Conservation (phyloP, 2,888 invertebrate genomes). For the Acrocera orbiculus region DNA sequence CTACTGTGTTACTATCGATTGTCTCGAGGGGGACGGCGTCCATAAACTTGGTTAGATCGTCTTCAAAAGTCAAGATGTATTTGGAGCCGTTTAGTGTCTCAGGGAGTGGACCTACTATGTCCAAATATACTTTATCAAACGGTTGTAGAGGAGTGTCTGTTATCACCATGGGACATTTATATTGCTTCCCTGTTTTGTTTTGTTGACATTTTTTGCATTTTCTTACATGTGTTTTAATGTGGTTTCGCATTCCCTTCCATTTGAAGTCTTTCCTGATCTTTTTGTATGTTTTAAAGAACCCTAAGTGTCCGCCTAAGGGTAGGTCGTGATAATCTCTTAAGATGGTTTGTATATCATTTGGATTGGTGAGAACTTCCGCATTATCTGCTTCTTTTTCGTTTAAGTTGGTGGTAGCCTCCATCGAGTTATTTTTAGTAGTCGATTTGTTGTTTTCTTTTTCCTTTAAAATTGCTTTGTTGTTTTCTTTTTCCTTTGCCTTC, state of each 20-base stretch:
- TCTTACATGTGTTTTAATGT: too few relatives aligned
- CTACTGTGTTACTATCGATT: not conserved
- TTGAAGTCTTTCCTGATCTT: too few relatives aligned
- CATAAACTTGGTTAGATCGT: slow-evolving; percentile 3
- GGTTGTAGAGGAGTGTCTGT: slow-evolving; percentile 1
- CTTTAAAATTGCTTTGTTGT: too few relatives aligned
- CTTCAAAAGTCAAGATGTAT: slow-evolving; percentile 1
- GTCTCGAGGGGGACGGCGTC: not conserved
- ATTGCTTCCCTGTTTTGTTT: not conserved
- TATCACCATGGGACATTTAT: slow-evolving; percentile 1
- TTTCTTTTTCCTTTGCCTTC: too few relatives aligned
- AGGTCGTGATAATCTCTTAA: too few relatives aligned
- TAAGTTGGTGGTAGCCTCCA: too few relatives aligned
- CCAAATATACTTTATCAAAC: slow-evolving; percentile 6
- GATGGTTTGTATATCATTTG: too few relatives aligned
- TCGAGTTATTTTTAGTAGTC: too few relatives aligned
- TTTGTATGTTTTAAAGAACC: not conserved
- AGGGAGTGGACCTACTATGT: slow-evolving; percentile 4
- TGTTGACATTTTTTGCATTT: not conserved
- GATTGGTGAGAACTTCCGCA: too few relatives aligned
- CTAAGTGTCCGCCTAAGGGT: not conserved
- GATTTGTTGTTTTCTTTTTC: too few relatives aligned
- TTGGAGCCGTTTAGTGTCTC: not conserved
- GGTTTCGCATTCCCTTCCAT: too few relatives aligned
- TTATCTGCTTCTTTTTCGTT: too few relatives aligned